Base-by-base conservation (phyloP, 2,888 invertebrate genomes). In the Parasteatoda lunata region DNA sequence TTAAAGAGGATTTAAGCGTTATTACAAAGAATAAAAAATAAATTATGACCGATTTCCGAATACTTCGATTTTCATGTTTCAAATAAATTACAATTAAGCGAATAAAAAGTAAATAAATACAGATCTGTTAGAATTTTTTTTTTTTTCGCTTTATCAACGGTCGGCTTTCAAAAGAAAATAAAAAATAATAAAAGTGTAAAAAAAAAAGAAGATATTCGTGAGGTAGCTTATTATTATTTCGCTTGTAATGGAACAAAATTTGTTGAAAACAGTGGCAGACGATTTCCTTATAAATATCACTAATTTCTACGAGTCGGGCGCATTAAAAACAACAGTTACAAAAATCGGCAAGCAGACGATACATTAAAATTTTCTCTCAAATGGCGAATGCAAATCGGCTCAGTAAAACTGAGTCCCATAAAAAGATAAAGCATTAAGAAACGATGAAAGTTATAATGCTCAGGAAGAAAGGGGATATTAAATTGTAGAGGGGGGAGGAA, bases 201-300 rank as follows among this genome's bases (percentile, higher is more conserved):
- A 30, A 30, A 30, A 30, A 30, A 30, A 30, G n/a, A n/a, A 1
- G 30, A 30, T 2, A 30, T 30, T 30, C 30, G 30, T 30, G 30
- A 30, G 30, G 30, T 30, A 30, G 30, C 30, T 30, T 30, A 30
- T 30, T 30, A 30, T 30, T 30, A 30, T 30, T 30, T 30, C 30
- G 0, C 30, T 30, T 30, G 30, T 30, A 30, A 30, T 59, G 59
- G 59, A 59, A 59, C 59, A 59, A 59, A 30, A 59, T 59, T 59
- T 59, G n/a, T n/a, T 59, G 13, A 4, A 59, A 59, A 13, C 59
- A 59, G n/a, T 59, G 59, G 11, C 59, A 59, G n/a, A 59, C 9
- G 59, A 59, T 59, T 59, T 59, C 59, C 59, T 59, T 59, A 59
- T 59, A 59, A 59, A n/a, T n/a, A 59, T 59, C n/a, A 13, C 59